Evolutionary conservation across 2,888 invertebrate genomes (phyloP).

Genomic region (Callinectes sapidus): DNA sequence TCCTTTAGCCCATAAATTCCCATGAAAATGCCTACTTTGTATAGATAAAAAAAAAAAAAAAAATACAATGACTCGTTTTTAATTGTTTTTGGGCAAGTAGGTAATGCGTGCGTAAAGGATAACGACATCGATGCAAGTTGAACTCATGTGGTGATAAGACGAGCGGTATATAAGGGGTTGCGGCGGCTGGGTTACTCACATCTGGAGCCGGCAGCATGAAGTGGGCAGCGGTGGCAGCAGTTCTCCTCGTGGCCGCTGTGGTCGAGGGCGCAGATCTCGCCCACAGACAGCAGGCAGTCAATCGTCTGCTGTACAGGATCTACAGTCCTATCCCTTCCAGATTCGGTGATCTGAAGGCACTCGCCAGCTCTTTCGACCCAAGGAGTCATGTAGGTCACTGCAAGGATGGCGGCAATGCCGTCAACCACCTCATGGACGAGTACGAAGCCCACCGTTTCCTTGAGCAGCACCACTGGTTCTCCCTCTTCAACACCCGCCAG

Average conservation of each 20-base stretch:
- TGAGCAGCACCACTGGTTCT: slow-evolving; percentile 80
- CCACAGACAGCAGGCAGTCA: slow-evolving; percentile 57
- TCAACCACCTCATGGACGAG: slow-evolving; percentile 79
- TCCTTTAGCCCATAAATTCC: no score
- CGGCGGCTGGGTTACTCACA: neutral
- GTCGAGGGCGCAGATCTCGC: slow-evolving; percentile 49
- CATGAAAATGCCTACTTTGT: no score
- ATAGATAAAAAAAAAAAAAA: no score
- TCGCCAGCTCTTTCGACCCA: slow-evolving; percentile 40
- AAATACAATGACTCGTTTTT: no score
- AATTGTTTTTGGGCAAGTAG: neutral
- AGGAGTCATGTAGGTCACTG: slow-evolving; percentile 81
- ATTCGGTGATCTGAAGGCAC: slow-evolving; percentile 46
- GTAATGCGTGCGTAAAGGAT: neutral
- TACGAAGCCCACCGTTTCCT: slow-evolving; percentile 80
- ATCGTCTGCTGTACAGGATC: slow-evolving; percentile 59
- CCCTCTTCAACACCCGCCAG: slow-evolving; percentile 80
- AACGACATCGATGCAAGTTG: neutral
- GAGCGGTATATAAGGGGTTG: neutral
- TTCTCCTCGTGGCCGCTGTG: slow-evolving; percentile 43
- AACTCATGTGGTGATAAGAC: neutral
- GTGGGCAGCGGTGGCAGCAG: slow-evolving; percentile 46
- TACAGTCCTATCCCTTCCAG: slow-evolving; percentile 49
- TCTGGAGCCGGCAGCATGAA: slow-evolving; percentile 42
- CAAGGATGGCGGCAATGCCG: slow-evolving; percentile 79